Conservation (phyloP, 1,140 invertebrate species). For the Atta texana region DNA sequence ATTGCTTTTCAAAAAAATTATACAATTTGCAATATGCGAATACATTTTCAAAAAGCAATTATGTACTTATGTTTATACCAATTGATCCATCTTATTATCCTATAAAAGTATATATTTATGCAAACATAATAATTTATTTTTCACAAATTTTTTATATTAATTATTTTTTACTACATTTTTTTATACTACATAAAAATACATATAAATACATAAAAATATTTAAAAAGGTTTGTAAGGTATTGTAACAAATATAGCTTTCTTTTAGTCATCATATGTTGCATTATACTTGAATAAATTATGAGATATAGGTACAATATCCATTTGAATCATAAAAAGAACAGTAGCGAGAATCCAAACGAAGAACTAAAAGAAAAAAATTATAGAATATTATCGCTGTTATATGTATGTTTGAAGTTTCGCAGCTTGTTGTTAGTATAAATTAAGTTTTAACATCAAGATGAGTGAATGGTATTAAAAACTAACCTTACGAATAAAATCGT, state of each 20-base stretch:
- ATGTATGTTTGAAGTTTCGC: background rate
- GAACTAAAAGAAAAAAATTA: conserved; percentile 17
- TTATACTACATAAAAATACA: background rate
- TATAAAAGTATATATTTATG: background rate
- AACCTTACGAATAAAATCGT: conserved; percentile 20
- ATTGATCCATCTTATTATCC: too few relatives aligned
- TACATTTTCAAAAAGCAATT: too few relatives aligned
- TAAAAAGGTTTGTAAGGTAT: background rate
- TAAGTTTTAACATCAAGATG: background rate
- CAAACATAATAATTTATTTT: background rate
- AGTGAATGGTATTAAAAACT: background rate
- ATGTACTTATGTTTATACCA: too few relatives aligned
- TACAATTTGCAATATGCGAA: too few relatives aligned
- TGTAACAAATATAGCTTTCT: background rate
- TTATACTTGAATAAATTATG: background rate
- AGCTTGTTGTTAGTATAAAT: background rate
- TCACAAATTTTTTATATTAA: too few relatives aligned
- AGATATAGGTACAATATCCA: background rate
- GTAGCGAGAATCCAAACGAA: background rate
- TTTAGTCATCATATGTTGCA: background rate
- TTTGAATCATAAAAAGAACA: conserved; percentile 28
- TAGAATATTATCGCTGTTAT: background rate
- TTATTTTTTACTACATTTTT: background rate
- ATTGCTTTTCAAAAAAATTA: too few relatives aligned
- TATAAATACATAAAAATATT: background rate